These are phyloP conservation scores for Doryteuthis pealeii DNA, from an alignment of 1,140 invertebrate species.

Conservation along the genomic window DNA sequence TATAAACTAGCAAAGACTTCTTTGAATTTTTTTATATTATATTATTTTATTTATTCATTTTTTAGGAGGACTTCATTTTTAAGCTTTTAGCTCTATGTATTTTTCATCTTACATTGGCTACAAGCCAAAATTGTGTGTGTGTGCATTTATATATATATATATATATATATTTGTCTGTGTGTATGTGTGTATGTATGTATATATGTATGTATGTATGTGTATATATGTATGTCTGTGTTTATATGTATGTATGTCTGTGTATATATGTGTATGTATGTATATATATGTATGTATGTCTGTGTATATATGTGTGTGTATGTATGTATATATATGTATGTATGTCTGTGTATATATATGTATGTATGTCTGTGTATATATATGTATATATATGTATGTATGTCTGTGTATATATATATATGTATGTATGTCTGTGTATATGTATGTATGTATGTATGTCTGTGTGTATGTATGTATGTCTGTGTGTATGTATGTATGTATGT, in stretches of 20 bases:
- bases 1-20: no score
- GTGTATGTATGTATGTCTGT: background rate
- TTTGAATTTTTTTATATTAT: no score
- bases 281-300: no score
- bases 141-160: background rate
- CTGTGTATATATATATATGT: constrained; percentile 12
- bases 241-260: background rate
- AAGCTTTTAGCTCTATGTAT: no score
- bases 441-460: background rate
- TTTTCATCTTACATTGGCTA: no score
- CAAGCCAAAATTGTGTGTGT: background rate
- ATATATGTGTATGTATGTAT: background rate
- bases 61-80: no score
- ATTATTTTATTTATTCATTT: no score
- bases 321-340: constrained; percentile 5
- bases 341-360: no score
- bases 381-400: background rate
- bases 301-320: background rate
- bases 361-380: background rate
- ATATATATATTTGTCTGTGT: background rate
- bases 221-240: background rate
- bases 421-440: constrained; percentile 3
- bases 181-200: background rate
- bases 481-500: no score
- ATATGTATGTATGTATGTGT: background rate